phyloP scores from a whole-genome alignment of 92 coral and sea anemone genomes.

The Epizoanthus rinbou region DNA sequence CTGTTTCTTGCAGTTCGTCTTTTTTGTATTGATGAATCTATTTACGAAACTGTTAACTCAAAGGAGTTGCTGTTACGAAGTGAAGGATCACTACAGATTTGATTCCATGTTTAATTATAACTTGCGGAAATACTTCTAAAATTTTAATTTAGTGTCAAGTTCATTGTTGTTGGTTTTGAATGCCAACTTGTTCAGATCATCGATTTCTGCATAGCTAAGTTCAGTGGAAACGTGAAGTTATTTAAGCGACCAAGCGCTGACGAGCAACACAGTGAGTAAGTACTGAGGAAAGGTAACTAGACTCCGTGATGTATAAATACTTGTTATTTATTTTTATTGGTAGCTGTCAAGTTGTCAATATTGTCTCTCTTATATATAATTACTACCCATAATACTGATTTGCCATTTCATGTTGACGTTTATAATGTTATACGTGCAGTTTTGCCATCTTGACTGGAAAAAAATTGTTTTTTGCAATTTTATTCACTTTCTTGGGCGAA shows the following conservation, averaged over 20 bases:
- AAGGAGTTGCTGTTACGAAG: not conserved
- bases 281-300: not conserved
- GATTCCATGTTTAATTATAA: not conserved
- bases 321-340: not conserved
- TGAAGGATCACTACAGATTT: not conserved
- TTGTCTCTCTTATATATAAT: not conserved
- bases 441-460: not conserved
- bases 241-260: not conserved
- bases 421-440: not conserved
- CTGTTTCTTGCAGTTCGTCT: not conserved
- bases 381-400: not conserved
- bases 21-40: not conserved
- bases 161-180: not conserved
- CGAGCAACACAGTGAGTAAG: too few species aligned
- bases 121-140: conserved; percentile 7
- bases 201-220: not conserved
- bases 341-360: not conserved
- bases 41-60: not conserved
- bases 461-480: too few species aligned
- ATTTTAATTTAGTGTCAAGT: conserved; percentile 6
- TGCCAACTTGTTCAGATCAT: not conserved
- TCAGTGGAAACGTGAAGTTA: not conserved
- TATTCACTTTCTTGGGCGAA: too few species aligned
- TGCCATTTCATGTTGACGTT: not conserved
- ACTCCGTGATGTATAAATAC: not conserved